These are phyloP conservation scores for Trachops cirrhosus DNA, from an alignment of 2,797 vertebrate species.

Conservation along the genomic window DNA sequence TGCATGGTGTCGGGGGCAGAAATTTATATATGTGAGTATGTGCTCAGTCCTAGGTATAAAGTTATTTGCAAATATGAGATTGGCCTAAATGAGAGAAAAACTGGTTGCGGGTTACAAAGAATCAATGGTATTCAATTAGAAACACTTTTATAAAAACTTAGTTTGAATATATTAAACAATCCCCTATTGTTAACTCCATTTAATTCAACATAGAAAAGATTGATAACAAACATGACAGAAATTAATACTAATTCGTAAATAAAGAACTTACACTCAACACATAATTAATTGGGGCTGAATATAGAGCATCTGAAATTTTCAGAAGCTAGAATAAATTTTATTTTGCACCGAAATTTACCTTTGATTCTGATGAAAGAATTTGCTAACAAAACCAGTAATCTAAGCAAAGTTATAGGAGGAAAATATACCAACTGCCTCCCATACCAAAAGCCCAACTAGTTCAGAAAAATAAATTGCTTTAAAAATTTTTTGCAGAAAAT, in stretches of 20 bases:
- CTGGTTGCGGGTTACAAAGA: not conserved
- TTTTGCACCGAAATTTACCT: slow-evolving; percentile 36
- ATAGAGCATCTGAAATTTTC: slow-evolving; percentile 20
- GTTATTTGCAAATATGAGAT: not conserved
- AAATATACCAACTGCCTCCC: not conserved
- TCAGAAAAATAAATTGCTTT: slow-evolving; percentile 18
- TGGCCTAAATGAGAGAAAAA: not conserved
- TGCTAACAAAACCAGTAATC: not conserved
- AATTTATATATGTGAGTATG: not conserved
- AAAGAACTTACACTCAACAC: not conserved
- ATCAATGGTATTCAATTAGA: not conserved
- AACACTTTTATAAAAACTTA: not conserved
- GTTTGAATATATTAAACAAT: slow-evolving; percentile 6
- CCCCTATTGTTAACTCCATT: not conserved
- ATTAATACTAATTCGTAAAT: slow-evolving; percentile 35
- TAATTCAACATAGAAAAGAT: slow-evolving; percentile 14
- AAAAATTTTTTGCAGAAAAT: not conserved
- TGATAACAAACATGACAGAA: not conserved
- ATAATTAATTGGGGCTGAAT: not conserved
- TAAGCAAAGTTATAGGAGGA: not conserved
- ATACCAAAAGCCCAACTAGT: not conserved
- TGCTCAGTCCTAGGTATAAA: not conserved
- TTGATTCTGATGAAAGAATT: not conserved
- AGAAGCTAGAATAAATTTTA: not conserved
- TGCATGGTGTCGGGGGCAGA: not conserved